Evolutionary conservation across 2,888 invertebrate genomes (phyloP).

Genomic region (Ganaspis brasiliensis): DNA sequence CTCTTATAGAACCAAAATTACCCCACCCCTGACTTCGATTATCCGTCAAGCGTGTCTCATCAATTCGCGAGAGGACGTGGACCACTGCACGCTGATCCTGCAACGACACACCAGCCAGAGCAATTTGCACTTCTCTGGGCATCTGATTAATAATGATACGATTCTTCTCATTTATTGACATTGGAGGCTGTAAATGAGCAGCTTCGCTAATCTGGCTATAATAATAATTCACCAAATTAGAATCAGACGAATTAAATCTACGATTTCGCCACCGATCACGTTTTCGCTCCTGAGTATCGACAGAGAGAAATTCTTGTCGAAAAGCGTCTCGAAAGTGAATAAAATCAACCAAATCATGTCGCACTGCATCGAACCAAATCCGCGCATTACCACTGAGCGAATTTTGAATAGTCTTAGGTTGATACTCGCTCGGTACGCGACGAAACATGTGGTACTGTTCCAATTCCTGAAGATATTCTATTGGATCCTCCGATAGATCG

Average conservation of each 20-base stretch:
- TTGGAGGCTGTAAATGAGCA: not conserved
- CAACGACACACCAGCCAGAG: not conserved
- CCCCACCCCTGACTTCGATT: not conserved
- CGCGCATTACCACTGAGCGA: not conserved
- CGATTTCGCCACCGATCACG: not conserved
- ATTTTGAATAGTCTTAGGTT: not conserved
- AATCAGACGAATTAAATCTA: not conserved
- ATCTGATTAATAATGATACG: not conserved
- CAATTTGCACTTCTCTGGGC: not conserved
- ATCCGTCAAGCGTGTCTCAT: not conserved
- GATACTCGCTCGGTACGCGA: not conserved
- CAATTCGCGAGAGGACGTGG: not conserved
- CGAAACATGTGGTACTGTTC: not conserved
- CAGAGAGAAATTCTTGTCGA: not conserved
- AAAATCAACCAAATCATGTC: not conserved
- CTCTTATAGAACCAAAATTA: not conserved
- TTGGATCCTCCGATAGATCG: not conserved
- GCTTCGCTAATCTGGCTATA: too few species aligned
- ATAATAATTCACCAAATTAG: not conserved
- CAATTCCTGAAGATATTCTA: not conserved
- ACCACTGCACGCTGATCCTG: not conserved
- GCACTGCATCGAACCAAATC: not conserved
- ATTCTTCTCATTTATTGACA: not conserved
- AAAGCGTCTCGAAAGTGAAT: not conserved
- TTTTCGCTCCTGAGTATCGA: not conserved